Evolutionary conservation across 1,140 invertebrate species (phyloP).

Genomic region (Pachypsylla venusta): DNA sequence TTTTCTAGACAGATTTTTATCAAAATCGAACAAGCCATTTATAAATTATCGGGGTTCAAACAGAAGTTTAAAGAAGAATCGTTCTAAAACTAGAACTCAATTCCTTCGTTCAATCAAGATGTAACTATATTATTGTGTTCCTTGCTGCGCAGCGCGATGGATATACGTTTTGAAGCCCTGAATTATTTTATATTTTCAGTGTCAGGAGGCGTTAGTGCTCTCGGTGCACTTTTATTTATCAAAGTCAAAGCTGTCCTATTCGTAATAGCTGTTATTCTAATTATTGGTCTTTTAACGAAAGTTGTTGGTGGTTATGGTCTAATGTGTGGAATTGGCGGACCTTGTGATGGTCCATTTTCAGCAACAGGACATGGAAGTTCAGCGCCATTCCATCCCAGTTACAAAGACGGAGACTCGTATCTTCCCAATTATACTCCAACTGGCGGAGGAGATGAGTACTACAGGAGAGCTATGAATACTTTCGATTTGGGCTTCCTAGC

Average conservation of each 20-base stretch:
- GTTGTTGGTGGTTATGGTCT: neutral
- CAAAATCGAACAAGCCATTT: no score
- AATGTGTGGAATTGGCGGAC: neutral
- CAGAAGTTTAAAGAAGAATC: no score
- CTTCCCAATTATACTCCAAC: neutral
- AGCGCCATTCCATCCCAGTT: neutral
- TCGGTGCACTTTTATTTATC: neutral
- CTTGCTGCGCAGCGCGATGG: no score
- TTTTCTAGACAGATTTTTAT: no score
- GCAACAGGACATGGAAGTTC: neutral
- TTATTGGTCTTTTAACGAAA: slow-evolving; percentile 4
- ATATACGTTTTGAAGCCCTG: no score
- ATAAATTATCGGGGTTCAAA: no score
- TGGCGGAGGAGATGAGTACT: neutral
- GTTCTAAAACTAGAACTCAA: no score
- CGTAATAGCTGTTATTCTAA: neutral
- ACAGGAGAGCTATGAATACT: neutral
- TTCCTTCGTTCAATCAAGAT: no score
- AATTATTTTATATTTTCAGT: slow-evolving; percentile 7
- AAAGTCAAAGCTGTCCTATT: slow-evolving; percentile 8
- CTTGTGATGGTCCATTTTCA: neutral
- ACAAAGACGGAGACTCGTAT: neutral
- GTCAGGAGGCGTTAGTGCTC: neutral
- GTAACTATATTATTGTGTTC: no score
- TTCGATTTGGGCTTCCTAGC: neutral